Evolutionary conservation across 2,888 invertebrate genomes (phyloP), one percentile per base, ranked within the genome.

Genomic region (Trilocha varians): DNA sequence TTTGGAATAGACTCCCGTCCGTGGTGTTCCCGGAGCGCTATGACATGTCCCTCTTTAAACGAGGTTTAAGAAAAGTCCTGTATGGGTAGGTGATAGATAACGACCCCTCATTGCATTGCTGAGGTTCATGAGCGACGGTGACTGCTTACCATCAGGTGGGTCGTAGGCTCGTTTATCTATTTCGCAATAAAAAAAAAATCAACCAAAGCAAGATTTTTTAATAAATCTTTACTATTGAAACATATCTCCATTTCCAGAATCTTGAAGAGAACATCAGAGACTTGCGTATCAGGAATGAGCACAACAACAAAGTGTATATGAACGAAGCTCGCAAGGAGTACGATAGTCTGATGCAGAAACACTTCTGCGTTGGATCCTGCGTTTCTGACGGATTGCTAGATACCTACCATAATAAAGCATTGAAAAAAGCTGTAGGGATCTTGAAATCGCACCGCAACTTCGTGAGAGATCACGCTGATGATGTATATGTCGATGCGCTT

Each of bases 331-430:
- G 47, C 32, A 48, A 48, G 9, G 17, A 32, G 13, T 55, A 56
- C 44, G 11, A 16, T 11, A 40, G 42, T 39, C 16, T 16, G 38
- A 45, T 50, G 42, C 46, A 39, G 33, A 45, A 52, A 41, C 70
- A 71, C 40, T 66, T 77, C 17, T 78, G 80, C 14, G 64, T 57
- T 13, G 87, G 87, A 48, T 83, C 49, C 15, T 43, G 46, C 34
- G 35, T 54, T 16, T 38, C 45, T 17, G 45, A 33, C n/a, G 41
- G 42, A 34, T 38, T 42, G 18, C 41, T 48, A 36, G 47, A 43
- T 4, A 52, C 50, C 16, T 40, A 44, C 1, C 46, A 53, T 14
- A 32, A 15, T 4, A 34, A 38, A 1, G 42, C 18, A 3, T 14
- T 38, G 16, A 11, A 32, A 9, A 36, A 32, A 16, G 52, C 52